These are phyloP conservation scores for Mustelus asterias DNA, from an alignment of 2,113 vertebrate genomes.

Conservation along the genomic window DNA sequence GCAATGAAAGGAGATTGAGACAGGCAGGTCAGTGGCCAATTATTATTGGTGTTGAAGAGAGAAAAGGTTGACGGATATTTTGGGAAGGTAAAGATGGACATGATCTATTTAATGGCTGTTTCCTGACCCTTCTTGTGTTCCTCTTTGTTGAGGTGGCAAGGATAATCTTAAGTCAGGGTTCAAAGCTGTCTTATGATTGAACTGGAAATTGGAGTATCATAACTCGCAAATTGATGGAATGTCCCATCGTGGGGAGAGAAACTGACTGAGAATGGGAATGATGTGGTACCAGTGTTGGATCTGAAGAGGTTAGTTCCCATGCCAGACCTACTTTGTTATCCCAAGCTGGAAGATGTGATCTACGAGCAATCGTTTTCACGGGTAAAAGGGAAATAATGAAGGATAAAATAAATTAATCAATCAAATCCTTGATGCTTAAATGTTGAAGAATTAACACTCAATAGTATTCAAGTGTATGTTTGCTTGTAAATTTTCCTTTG, in stretches of 20 bases:
- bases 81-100: neutral
- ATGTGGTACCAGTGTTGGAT: no score
- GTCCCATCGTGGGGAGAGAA: neutral
- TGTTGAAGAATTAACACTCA: neutral
- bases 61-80: neutral
- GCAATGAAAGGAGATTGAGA: neutral
- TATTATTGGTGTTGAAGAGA: neutral
- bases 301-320: neutral
- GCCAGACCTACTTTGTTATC: neutral
- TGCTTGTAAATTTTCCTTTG: neutral
- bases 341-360: neutral
- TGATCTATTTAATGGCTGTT: neutral
- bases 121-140: neutral
- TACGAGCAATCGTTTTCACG: neutral
- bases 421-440: neutral
- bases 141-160: neutral
- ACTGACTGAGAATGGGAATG: neutral
- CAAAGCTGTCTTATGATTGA: neutral
- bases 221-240: neutral
- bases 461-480: no score
- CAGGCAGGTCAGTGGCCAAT: neutral
- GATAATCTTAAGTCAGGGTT: neutral
- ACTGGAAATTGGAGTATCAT: neutral
- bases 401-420: neutral
- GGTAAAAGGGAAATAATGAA: neutral